phyloP scores from a whole-genome alignment of 1,140 invertebrate genomes.

The Euschistus heros region DNA sequence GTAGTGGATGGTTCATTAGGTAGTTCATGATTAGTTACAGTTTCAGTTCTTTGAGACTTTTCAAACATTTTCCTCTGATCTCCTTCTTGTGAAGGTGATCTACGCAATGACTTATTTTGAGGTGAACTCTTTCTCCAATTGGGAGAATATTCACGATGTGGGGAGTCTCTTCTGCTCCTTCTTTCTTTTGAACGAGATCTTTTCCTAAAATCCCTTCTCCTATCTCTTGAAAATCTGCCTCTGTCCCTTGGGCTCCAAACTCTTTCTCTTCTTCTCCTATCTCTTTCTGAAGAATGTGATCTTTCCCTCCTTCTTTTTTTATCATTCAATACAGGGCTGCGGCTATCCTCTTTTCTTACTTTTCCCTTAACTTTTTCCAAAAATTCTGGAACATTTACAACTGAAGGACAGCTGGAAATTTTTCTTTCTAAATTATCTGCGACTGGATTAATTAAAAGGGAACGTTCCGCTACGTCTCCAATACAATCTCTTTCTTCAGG shows the following conservation, averaged over 20 bases:
- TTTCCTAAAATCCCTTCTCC: constrained; percentile 1
- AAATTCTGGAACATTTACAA: too few species aligned
- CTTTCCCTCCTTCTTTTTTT: neutral
- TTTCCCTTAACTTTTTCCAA: neutral
- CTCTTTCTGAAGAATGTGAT: constrained; percentile 3
- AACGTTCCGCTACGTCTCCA: neutral
- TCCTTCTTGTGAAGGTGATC: neutral
- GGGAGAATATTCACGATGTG: neutral
- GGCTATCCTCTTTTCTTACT: neutral
- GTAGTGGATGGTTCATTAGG: neutral
- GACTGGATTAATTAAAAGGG: neutral
- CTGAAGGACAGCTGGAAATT: too few species aligned
- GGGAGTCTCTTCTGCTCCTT: neutral
- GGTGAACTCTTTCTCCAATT: neutral
- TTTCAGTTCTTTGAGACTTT: neutral
- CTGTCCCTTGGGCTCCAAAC: neutral
- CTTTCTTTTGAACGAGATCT: constrained; percentile 8
- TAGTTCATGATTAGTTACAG: neutral
- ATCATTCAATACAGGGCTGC: neutral
- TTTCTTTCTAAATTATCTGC: too few species aligned
- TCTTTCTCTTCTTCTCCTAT: constrained; percentile 8
- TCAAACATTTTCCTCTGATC: neutral
- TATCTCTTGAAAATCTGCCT: neutral
- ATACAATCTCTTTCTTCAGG: neutral
- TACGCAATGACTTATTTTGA: neutral